These are phyloP conservation scores for Chrysodeixis includens DNA, from an alignment of 2,888 invertebrate genomes.

Conservation along the genomic window DNA sequence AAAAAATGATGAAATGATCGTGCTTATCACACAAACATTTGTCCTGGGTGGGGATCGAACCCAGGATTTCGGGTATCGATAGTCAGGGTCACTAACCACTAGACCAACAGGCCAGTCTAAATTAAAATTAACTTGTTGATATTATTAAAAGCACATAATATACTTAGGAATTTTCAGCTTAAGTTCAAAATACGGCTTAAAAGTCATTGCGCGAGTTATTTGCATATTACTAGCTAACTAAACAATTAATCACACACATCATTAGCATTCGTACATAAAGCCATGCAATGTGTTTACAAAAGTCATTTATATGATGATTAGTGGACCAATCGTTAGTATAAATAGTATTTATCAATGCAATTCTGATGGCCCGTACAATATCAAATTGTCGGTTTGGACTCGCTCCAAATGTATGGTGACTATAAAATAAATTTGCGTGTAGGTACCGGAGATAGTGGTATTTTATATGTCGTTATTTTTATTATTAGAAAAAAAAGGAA, in stretches of 20 bases:
- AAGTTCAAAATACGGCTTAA: too few species aligned
- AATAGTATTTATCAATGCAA: slow-evolving; percentile 52
- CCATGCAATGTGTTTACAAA: slow-evolving; percentile 24
- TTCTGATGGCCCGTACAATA: slow-evolving; percentile 46
- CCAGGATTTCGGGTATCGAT: too few species aligned
- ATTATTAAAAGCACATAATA: too few species aligned
- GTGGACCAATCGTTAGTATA: slow-evolving; percentile 41
- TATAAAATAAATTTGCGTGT: slow-evolving; percentile 33
- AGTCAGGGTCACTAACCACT: too few species aligned
- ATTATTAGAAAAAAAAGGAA: slow-evolving; percentile 13
- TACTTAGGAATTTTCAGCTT: too few species aligned
- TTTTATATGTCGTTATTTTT: slow-evolving; percentile 16
- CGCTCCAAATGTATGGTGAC: slow-evolving; percentile 47
- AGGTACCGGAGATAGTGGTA: slow-evolving; percentile 19
- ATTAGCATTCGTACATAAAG: slow-evolving; percentile 18
- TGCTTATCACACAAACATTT: too few species aligned
- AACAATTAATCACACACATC: slow-evolving; percentile 6
- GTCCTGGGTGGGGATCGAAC: too few species aligned
- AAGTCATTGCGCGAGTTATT: too few species aligned
- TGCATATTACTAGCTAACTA: too few species aligned
- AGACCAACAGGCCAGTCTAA: too few species aligned
- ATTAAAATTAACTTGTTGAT: too few species aligned
- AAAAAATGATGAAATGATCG: too few species aligned
- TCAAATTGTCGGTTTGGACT: slow-evolving; percentile 55
- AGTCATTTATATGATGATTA: slow-evolving; percentile 39